Evolutionary conservation across 2,888 invertebrate genomes (phyloP).

Genomic region (Entomobrya proxima): DNA sequence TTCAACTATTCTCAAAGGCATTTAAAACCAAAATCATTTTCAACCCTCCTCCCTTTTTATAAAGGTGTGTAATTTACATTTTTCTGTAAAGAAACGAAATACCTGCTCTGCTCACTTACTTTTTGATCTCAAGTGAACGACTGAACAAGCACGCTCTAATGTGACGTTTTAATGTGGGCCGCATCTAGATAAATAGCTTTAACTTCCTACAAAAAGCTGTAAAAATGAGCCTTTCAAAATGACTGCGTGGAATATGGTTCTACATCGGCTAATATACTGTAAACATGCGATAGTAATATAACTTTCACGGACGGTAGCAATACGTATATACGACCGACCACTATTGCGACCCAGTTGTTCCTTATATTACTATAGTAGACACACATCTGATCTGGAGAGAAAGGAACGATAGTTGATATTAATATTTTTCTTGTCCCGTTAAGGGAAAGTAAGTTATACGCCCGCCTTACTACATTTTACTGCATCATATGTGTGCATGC

Average conservation of each 20-base stretch:
- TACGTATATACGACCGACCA: too few species aligned
- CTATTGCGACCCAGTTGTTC: too few species aligned
- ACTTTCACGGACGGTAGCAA: too few species aligned
- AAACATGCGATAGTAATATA: too few species aligned
- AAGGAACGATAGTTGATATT: background rate
- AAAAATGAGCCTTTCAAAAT: slow-evolving; percentile 7
- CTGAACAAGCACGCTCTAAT: slow-evolving; percentile 6
- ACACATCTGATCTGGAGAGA: too few species aligned
- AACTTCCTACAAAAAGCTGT: background rate
- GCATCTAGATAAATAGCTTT: slow-evolving; percentile 16
- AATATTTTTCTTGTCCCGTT: background rate
- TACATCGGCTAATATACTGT: too few species aligned
- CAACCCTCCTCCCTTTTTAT: background rate
- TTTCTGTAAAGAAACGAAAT: background rate
- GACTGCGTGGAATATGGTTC: too few species aligned
- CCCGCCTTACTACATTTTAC: background rate
- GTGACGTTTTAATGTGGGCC: slow-evolving; percentile 33
- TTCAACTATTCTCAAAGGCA: too few species aligned
- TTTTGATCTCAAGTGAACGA: background rate
- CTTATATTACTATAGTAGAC: too few species aligned
- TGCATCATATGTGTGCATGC: background rate
- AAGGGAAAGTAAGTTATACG: slow-evolving; percentile 2
- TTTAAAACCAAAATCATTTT: too few species aligned
- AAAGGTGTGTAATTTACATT: background rate
- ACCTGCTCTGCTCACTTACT: background rate